Evolutionary conservation across 2,113 vertebrate species (phyloP), one percentile per base, ranked within the genome.

Genomic region (Anolis sagrei): DNA sequence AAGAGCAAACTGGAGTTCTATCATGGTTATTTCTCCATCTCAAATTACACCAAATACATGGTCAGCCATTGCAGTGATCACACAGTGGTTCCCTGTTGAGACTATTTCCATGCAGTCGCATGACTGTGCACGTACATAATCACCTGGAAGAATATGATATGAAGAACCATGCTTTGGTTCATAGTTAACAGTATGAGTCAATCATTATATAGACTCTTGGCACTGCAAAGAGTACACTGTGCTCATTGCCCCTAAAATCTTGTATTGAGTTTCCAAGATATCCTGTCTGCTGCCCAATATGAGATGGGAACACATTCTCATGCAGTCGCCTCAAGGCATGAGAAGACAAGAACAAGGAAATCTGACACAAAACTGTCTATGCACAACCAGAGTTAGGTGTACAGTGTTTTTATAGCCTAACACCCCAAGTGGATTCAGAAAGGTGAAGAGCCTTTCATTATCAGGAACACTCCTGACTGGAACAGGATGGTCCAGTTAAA

Each of bases 401-500:
- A 34, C 32, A 79, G 72, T 62, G 72, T n/a, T 48, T 49, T 44
- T 73, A 62, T 85, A 73, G 9, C 36, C 32, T 73, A 62, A 29
- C 39, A 34, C 51, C 68, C 29, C 27, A 49, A 54, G 68, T 74
- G 58, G 77, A 27, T 79, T 32, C 58, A 29, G 66, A 29, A 85
- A 85, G 69, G 76, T 68, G 68, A 76, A 51, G 74, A 84, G 61
- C 13, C n/a, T n/a, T n/a, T 23, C 62, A 27, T 21, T 74, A 51
- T 58, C 23, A 73, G 29, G 51, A 82, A 34, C 34, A n/a, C 2
- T 32, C 76, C 27, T 62, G 36, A 21, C 62, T 49, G n/a, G 82
- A 51, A 76, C 82, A 84, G n/a, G 10, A 34, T 64, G 14, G 13
- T 49, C 39, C 39, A 64, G 39, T 68, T 51, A 18, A 70, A 34